Evolutionary conservation across 1,140 invertebrate genomes (phyloP), one percentile per base, ranked within the genome.

Genomic region (Zaprionus ghesquierei): DNA sequence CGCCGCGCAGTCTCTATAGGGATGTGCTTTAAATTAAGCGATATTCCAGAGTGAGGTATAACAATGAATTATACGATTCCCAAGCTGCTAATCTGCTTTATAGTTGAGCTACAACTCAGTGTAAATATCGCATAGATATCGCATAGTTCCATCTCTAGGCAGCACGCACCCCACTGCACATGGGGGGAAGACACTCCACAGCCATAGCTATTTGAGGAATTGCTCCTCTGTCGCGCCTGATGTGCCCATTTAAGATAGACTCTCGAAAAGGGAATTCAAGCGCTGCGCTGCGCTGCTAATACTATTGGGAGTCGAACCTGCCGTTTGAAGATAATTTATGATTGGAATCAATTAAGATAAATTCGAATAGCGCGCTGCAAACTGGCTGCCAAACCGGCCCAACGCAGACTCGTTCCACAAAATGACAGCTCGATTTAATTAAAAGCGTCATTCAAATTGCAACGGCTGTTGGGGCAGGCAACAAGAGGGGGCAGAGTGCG

Each of bases 301-400:
- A 10, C n/a, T 31, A 29, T 18, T 5, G n/a, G 5, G 27, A 60
- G 27, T 25, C 44, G 53, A 81, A 75, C 63, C 46, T 73, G 70
- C 18, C 29, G 33, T 69, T 61, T 73, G n/a, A 10, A 53, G 33
- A 69, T 76, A 79, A 86, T 76, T 87, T 87, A 79, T 86, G 81
- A 76, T 81, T 75, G 78, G 78, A 86, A 81, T 87, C 81, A 86
- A 86, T 86, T 86, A 87, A 87, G 82, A 86, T 81, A 79, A 80
- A 81, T 58, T 61, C 35, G 64, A 68, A 33, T 15, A 18, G 35
- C n/a, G n/a, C n/a, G n/a, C 33, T 35, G 27, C 53, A 35, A 59
- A 64, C 20, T 46, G 65, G 29, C 27, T 55, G 41, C 31, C 38
- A 71, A 82, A 61, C 79, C 62, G 71, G 65, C 44, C 25, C 54